Base-by-base conservation (phyloP, 1,140 invertebrate species). In the Drosophila burlai region DNA sequence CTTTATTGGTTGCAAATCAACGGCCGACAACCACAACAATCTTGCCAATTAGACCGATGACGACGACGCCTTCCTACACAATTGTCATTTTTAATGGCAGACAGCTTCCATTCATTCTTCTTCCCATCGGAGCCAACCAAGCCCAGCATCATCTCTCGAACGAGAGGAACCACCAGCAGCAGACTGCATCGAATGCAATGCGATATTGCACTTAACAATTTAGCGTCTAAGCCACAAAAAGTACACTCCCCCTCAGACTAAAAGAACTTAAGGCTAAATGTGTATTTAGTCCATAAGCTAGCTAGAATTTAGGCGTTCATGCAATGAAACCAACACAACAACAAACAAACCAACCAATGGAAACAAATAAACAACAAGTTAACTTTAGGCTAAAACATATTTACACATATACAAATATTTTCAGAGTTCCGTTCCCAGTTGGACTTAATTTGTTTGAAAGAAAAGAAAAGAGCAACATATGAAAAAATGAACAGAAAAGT, bases 141-240 rank as follows among this genome's bases (percentile, higher is more conserved):
- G 52, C 34, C 29, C 45, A 36, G 21, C 29, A 49, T 21, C 29
- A 49, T 21, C 36, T 18, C 36, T 40, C 18, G 15, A 34, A 34
- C 40, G 26, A 58, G 63, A 49, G 86, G 67, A 83, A 75, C 64
- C 84, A 75, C 64, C 84, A 71, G 63, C 84, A 71, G 63, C 75
- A 67, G 80, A 86, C 72, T 87, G 83, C 84, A 89, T 87, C 59
- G 52, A 87, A 89, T 89, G 83, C 84, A 72, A 59, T 74, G 55
- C n/a, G 36, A 61, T 31, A 74, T 73, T 73, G 71, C 71, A 73
- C 67, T 50, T 59, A 71, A 72, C 29, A 69, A 60, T 24, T 18
- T 73, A 74, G 67, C 63, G 29, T 74, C 47, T 66, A 82, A 83
- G 71, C 58, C 59, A 50, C 73, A 62, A 76, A 76, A 58, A 24